phyloP scores from a whole-genome alignment of 2,888 invertebrate species.

The Drosophila peninsularis region DNA sequence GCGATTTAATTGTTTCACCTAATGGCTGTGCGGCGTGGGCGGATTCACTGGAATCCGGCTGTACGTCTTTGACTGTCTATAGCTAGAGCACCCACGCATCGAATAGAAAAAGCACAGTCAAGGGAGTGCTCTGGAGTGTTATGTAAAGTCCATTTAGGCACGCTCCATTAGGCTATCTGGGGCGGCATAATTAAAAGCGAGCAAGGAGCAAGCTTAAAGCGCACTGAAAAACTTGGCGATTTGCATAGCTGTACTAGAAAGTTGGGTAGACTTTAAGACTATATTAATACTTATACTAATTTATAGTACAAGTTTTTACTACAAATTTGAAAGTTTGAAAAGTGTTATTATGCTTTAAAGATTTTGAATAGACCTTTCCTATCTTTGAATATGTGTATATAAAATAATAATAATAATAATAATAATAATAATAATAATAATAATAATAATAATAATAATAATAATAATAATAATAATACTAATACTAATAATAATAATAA shows the following conservation, averaged over 20 bases:
- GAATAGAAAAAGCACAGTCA: neutral
- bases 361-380: too few relatives aligned
- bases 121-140: conserved; percentile 38
- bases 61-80: conserved; percentile 14
- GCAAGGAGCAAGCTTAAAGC: neutral
- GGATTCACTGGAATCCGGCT: conserved; percentile 36
- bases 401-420: too few relatives aligned
- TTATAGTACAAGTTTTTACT: too few relatives aligned
- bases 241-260: neutral
- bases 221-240: neutral
- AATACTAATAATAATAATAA: too few relatives aligned
- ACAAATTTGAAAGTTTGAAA: too few relatives aligned
- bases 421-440: too few relatives aligned
- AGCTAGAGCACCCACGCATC: conserved; percentile 32
- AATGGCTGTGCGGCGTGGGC: conserved; percentile 28
- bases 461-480: too few relatives aligned
- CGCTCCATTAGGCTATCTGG: conserved; percentile 35
- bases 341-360: too few relatives aligned
- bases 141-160: conserved; percentile 36
- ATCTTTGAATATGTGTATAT: too few relatives aligned
- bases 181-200: conserved; percentile 29
- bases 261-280: neutral
- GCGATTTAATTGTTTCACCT: conserved; percentile 50
- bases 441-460: too few relatives aligned
- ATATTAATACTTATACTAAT: too few relatives aligned